phyloP scores from a whole-genome alignment of 2,113 vertebrate genomes.

The Psilopogon haemacephalus region DNA sequence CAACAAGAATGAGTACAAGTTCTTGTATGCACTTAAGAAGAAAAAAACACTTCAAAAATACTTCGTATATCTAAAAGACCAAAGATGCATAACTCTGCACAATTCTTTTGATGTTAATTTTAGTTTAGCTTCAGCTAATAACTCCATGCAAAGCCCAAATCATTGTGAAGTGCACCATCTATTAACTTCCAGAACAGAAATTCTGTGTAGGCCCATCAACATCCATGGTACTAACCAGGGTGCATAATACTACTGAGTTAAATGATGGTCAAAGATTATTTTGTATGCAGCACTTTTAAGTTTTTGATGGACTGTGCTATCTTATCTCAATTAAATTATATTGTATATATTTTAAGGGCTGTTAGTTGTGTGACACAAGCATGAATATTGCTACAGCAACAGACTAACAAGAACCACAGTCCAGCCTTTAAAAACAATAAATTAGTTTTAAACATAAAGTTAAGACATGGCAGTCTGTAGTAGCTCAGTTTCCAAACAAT shows the following conservation, averaged over 20 bases:
- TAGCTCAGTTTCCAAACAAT: conserved; percentile 26
- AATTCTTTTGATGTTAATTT: background rate
- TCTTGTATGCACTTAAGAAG: background rate
- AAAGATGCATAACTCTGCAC: background rate
- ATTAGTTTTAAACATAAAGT: background rate
- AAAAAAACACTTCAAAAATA: background rate
- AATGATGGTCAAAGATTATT: background rate
- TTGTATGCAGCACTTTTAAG: background rate
- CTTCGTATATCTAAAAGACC: background rate
- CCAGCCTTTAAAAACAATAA: background rate
- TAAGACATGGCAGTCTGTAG: background rate
- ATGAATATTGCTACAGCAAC: background rate
- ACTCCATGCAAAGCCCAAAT: background rate
- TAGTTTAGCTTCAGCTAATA: background rate
- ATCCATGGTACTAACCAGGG: background rate
- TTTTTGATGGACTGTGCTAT: background rate
- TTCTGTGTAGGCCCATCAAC: background rate
- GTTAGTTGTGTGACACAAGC: background rate
- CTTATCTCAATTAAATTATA: background rate
- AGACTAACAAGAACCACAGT: background rate
- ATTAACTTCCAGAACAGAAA: background rate
- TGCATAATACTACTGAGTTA: background rate
- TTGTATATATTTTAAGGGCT: background rate
- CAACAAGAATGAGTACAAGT: too few relatives aligned
- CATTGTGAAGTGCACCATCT: background rate